These are phyloP conservation scores for Drosophila cognata DNA, from an alignment of 2,888 invertebrate species.

Conservation along the genomic window DNA sequence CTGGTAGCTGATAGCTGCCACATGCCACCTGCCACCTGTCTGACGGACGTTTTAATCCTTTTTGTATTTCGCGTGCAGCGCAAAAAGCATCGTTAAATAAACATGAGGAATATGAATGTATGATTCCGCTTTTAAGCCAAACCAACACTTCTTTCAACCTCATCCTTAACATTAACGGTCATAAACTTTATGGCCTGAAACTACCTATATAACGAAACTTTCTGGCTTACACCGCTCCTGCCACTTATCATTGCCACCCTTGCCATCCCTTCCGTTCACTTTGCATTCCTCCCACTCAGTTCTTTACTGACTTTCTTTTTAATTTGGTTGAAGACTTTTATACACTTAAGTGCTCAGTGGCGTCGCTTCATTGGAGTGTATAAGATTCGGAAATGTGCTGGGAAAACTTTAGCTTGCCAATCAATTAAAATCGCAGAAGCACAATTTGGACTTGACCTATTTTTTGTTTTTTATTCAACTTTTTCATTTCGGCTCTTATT, in stretches of 20 bases:
- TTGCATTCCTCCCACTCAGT: neutral
- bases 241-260: neutral
- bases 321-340: conserved; percentile 36
- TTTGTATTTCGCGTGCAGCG: conserved; percentile 69
- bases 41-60: conserved; percentile 70
- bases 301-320: conserved; percentile 26
- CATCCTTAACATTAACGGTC: conserved; percentile 35
- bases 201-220: conserved; percentile 37
- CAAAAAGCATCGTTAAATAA: conserved; percentile 80
- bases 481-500: neutral
- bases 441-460: conserved; percentile 12
- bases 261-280: neutral
- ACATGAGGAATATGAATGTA: conserved; percentile 79
- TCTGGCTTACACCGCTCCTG: neutral
- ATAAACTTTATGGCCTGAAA: conserved; percentile 55
- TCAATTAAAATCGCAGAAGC: conserved; percentile 33
- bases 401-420: conserved; percentile 17
- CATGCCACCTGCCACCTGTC: conserved; percentile 20
- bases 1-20: conserved; percentile 17
- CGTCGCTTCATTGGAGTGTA: conserved; percentile 12
- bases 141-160: conserved; percentile 14
- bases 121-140: conserved; percentile 48
- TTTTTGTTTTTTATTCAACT: conserved; percentile 25
- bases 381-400: neutral
- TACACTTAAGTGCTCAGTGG: conserved; percentile 18